phyloP scores from a whole-genome alignment of 1,140 invertebrate species.

The Phocides pigmalion region DNA sequence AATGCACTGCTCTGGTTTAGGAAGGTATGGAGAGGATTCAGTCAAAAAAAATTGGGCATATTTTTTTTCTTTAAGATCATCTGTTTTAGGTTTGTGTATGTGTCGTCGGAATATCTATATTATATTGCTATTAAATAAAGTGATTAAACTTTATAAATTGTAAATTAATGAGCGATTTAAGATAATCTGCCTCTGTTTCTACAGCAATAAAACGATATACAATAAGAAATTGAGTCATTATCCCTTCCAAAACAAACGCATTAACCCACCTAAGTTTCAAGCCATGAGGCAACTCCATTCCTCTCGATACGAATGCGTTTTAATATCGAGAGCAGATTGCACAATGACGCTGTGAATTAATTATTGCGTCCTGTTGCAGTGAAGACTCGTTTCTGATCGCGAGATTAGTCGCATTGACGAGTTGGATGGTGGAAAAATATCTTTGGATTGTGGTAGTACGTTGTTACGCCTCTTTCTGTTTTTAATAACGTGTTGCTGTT shows the following conservation, averaged over 20 bases:
- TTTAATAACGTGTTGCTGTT: too few species aligned
- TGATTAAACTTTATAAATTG: too few species aligned
- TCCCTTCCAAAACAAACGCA: constrained; percentile 21
- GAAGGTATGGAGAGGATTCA: constrained; percentile 37
- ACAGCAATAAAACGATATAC: constrained; percentile 9
- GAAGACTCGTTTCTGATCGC: constrained; percentile 54
- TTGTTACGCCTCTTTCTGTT: too few species aligned
- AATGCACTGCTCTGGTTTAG: constrained; percentile 50
- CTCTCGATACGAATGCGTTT: constrained; percentile 57
- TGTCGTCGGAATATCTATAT: too few species aligned
- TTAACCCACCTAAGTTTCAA: constrained; percentile 18
- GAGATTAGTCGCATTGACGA: constrained; percentile 47
- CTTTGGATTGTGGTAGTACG: neutral
- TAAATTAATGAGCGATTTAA: neutral
- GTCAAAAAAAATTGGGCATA: neutral
- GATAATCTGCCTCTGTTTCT: neutral
- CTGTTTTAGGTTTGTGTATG: too few species aligned
- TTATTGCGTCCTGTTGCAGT: constrained; percentile 64
- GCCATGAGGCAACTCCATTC: constrained; percentile 32
- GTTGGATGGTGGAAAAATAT: constrained; percentile 5
- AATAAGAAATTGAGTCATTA: constrained; percentile 14
- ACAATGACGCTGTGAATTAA: constrained; percentile 73
- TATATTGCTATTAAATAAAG: too few species aligned
- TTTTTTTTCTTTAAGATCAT: too few species aligned
- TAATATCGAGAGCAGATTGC: constrained; percentile 72